Evolutionary conservation across 2,113 vertebrate genomes (phyloP).

Genomic region (Larimichthys crocea): DNA sequence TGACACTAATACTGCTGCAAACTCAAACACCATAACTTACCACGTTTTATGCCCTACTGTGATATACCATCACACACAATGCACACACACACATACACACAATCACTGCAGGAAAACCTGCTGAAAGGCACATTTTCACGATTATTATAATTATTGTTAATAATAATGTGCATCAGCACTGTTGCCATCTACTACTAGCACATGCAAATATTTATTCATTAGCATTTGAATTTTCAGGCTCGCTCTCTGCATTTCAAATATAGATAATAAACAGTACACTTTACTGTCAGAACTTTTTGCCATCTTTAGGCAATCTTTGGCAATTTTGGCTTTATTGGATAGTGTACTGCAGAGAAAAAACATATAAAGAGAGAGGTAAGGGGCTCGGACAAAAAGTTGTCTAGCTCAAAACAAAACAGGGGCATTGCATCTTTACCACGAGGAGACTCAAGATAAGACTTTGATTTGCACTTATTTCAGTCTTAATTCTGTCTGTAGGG

Average conservation of each 20-base stretch:
- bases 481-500: constrained; percentile 84
- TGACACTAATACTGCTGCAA: constrained; percentile 68
- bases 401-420: neutral
- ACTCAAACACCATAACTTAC: constrained; percentile 64
- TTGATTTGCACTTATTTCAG: constrained; percentile 6
- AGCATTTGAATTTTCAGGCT: too few species aligned
- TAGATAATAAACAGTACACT: neutral
- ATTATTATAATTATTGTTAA: neutral
- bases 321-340: neutral
- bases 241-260: constrained; percentile 1
- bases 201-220: neutral
- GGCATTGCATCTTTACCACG: neutral
- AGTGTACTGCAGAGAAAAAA: neutral
- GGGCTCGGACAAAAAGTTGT: neutral
- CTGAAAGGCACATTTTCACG: neutral
- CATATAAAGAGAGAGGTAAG: too few species aligned
- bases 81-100: constrained; percentile 7
- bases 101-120: constrained; percentile 21
- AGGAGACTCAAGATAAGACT: neutral
- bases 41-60: constrained; percentile 31
- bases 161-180: neutral
- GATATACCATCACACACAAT: constrained; percentile 12
- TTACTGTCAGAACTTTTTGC: too few species aligned
- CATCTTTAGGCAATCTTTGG: neutral
- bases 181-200: neutral